Evolutionary conservation across 2,888 invertebrate species (phyloP).

Genomic region (Athalia rosae): DNA sequence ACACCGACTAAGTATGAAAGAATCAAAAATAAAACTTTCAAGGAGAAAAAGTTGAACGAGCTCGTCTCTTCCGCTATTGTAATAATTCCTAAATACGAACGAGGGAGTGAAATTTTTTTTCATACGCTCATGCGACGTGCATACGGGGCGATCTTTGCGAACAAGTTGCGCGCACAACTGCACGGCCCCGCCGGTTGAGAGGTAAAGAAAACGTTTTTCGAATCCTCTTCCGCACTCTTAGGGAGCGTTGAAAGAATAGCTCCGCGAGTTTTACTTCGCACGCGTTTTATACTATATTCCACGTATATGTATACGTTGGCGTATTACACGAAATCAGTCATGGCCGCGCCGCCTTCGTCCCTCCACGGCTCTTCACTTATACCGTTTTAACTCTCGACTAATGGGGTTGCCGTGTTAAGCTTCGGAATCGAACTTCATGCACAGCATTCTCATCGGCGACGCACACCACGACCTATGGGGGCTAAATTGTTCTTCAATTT

Average conservation of each 20-base stretch:
- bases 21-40: background rate
- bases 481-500: slow-evolving; percentile 27
- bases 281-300: no score
- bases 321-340: slow-evolving; percentile 1
- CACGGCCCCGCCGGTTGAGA: background rate
- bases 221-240: slow-evolving; percentile 10
- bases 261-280: background rate
- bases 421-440: slow-evolving; percentile 30
- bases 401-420: slow-evolving; percentile 42
- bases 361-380: slow-evolving; percentile 6
- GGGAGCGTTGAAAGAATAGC: background rate
- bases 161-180: background rate
- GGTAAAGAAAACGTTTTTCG: slow-evolving; percentile 10
- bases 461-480: background rate
- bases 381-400: slow-evolving; percentile 43
- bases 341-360: background rate
- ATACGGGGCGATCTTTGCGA: background rate
- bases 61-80: background rate
- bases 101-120: no score
- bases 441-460: slow-evolving; percentile 6
- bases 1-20: background rate
- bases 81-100: background rate
- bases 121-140: no score
- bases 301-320: background rate
- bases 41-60: background rate